Evolutionary conservation across 35 echinoderm and acorn worm species (phyloP), one percentile per base, ranked within the genome.

Genomic region (Stichopus chloronotus): DNA sequence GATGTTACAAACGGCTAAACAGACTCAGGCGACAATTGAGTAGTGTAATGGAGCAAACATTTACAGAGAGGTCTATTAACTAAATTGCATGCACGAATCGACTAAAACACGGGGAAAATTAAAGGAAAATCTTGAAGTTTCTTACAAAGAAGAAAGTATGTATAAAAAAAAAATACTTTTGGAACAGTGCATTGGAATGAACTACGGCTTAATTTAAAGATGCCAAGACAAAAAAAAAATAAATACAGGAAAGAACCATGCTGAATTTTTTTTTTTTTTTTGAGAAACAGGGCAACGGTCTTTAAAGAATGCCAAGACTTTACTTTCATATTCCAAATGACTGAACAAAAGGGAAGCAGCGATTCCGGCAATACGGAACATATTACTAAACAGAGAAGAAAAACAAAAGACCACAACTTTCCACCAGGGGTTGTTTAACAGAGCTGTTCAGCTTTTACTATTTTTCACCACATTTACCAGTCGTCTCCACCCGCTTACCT

Each of bases 21-120:
- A 58, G 82, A 85, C 58, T 58, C 55, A 53, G 82, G 82, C 82
- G 82, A 85, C 82, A 85, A 85, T 85, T 85, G 82, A 85, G 58
- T 23, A 30, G 7, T 85, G 55, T 85, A 85, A 85, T 85, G 82
- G 58, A 85, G 58, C 82, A 58, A 85, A 85, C 82, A 85, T 85
- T 25, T 85, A 58, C 55, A 19, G 82, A 43, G 30, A n/a, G n/a
- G 82, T 58, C 82, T 85, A 85, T 85, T 85, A 85, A 58, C 55
- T 58, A 85, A 85, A 85, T 85, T 85, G 82, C 82, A 85, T 85
- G 54, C 69, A 72, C 69, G 69, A 72, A 72, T 14, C 69, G 22
- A 20, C 19, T 20, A 72, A 72, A 72, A 72, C 6, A 72, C 12
- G 69, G 22, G 69, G 30, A 43, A 72, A 72, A 72, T 17, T 65